phyloP scores from a whole-genome alignment of 2,888 invertebrate genomes.

The Ganaspis brasiliensis region DNA sequence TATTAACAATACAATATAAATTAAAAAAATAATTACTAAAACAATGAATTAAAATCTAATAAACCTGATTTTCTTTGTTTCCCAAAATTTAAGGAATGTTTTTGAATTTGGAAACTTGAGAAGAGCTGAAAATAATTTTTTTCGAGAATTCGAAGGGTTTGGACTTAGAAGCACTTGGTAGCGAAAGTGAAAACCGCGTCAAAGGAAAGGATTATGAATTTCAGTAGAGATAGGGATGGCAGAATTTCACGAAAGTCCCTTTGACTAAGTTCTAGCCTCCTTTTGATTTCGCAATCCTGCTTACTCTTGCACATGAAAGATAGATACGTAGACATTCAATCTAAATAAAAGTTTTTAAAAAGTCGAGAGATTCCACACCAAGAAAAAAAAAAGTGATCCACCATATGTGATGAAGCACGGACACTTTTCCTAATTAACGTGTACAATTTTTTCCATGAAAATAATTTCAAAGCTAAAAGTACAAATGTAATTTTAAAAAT shows the following conservation, averaged over 20 bases:
- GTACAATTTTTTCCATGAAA: not conserved
- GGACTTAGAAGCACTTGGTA: constrained; percentile 33
- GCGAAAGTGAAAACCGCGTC: constrained; percentile 62
- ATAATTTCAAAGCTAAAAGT: not conserved
- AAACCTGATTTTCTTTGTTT: too few species aligned
- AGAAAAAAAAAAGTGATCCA: not conserved
- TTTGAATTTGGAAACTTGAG: not conserved
- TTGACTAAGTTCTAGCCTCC: constrained; percentile 56
- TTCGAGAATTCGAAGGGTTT: constrained; percentile 6
- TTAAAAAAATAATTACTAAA: too few species aligned
- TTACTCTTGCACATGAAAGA: constrained; percentile 30
- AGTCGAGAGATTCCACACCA: not conserved
- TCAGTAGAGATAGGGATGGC: constrained; percentile 57
- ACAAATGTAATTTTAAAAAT: not conserved
- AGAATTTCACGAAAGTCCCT: constrained; percentile 62
- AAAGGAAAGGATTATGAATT: constrained; percentile 67
- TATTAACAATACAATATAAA: too few species aligned
- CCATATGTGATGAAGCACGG: not conserved
- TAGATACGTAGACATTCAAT: constrained; percentile 28
- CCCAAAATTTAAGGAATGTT: too few species aligned
- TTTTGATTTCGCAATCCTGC: constrained; percentile 32
- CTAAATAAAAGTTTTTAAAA: constrained; percentile 23
- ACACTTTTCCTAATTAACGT: constrained; percentile 32
- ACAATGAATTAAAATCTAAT: too few species aligned
- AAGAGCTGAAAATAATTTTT: not conserved